These are phyloP conservation scores for Morelia viridis DNA, from an alignment of 2,797 vertebrate genomes.

Conservation along the genomic window DNA sequence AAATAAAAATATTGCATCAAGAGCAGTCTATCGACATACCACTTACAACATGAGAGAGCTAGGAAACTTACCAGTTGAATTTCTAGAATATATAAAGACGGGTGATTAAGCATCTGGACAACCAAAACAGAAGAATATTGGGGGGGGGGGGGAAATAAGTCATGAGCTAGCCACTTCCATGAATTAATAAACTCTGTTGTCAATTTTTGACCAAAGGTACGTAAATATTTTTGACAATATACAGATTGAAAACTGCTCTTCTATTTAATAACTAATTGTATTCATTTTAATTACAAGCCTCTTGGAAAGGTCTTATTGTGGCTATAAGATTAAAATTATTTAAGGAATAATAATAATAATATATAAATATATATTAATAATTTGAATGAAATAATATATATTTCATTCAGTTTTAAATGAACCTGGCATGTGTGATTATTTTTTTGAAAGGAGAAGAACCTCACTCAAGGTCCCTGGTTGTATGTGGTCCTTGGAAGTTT, in stretches of 20 bases:
- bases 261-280: background rate
- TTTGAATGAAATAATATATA: no score
- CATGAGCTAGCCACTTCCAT: background rate
- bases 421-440: background rate
- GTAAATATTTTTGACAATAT: background rate
- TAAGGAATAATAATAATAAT: no score
- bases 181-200: background rate
- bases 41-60: background rate
- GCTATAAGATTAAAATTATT: background rate
- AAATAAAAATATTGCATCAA: constrained; percentile 9
- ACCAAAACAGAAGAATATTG: background rate
- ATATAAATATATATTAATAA: background rate
- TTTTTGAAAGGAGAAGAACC: no score
- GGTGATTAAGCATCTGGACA: background rate
- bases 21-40: background rate
- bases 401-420: background rate
- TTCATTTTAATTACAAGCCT: background rate
- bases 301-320: background rate
- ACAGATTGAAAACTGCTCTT: background rate
- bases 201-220: background rate
- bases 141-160: no score
- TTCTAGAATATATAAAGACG: background rate
- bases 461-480: no score
- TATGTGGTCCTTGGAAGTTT: no score
- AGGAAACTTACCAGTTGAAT: background rate